Evolutionary conservation across 2,888 invertebrate species (phyloP).

Genomic region (Mesorhabditis spiculigera): DNA sequence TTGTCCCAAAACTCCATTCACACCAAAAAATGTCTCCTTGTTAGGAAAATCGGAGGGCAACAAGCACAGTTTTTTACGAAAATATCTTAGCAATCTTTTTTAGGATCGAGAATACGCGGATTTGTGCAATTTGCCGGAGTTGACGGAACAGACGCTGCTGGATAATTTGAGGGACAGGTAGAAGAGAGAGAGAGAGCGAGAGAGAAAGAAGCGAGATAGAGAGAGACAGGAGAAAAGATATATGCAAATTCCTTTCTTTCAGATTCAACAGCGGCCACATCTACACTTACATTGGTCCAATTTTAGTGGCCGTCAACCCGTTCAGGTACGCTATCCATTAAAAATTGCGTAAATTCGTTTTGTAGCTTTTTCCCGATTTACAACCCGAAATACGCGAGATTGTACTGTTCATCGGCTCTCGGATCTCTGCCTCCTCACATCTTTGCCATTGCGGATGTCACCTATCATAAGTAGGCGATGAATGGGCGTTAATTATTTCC

Average conservation of each 20-base stretch:
- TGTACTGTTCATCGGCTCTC: constrained; percentile 83
- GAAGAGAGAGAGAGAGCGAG: neutral
- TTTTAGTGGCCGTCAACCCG: constrained; percentile 84
- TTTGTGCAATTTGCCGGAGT: constrained; percentile 87
- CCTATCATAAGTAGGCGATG: constrained; percentile 53
- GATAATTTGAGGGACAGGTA: constrained; percentile 73
- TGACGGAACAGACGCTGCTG: constrained; percentile 85
- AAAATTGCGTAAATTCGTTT: neutral
- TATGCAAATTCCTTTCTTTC: constrained; percentile 61
- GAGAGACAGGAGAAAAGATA: constrained; percentile 64
- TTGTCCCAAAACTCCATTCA: no score
- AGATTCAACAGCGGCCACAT: constrained; percentile 83
- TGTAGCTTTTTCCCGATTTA: constrained; percentile 85
- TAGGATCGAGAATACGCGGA: constrained; percentile 91
- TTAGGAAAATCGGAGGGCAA: neutral
- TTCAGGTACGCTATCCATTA: constrained; percentile 63
- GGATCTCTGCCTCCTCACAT: constrained; percentile 92
- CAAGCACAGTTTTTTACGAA: neutral
- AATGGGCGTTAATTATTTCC: neutral
- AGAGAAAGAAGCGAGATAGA: no score
- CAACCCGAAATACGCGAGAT: constrained; percentile 91
- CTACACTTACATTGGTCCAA: constrained; percentile 83
- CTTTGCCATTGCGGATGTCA: constrained; percentile 73
- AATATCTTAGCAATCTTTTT: constrained; percentile 3
- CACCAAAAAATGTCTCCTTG: no score